A percentile compares a stretch with the other conserved stretches of the same genome.
Evolutionary conservation across 2,888 invertebrate species (phyloP).

Genomic region (Automeris io): DNA sequence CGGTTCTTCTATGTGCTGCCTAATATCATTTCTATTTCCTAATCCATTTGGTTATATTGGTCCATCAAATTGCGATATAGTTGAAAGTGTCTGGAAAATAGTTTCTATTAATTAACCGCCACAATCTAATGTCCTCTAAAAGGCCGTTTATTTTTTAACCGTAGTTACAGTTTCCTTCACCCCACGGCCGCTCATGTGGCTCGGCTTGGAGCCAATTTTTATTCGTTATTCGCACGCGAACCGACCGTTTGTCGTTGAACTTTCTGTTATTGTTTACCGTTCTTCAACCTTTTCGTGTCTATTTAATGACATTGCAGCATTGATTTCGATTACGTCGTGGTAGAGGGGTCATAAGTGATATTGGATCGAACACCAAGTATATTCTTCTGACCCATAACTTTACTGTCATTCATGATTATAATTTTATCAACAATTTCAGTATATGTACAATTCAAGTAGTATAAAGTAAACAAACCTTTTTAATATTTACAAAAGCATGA

Average conservation of each 20-base stretch:
- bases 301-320: conserved; percentile 15
- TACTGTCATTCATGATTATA: no score
- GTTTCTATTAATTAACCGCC: not conserved
- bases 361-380: no score
- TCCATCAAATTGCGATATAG: not conserved
- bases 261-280: conserved; percentile 37
- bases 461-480: no score
- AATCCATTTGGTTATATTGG: no score
- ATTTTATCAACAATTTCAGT: no score
- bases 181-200: conserved; percentile 13
- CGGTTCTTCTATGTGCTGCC: no score
- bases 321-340: conserved; percentile 16
- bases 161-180: not conserved
- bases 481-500: no score
- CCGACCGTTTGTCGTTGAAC: conserved; percentile 31
- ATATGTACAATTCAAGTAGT: no score
- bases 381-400: no score
- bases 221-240: conserved; percentile 24
- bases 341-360: no score
- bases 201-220: conserved; percentile 34
- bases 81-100: not conserved
- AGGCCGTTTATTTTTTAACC: no score
- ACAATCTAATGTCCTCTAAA: not conserved
- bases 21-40: no score
- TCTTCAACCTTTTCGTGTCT: conserved; percentile 29